Evolutionary conservation across 53 echinoderm and acorn worm species (phyloP).

Genomic region (Echinometra lucunter): DNA sequence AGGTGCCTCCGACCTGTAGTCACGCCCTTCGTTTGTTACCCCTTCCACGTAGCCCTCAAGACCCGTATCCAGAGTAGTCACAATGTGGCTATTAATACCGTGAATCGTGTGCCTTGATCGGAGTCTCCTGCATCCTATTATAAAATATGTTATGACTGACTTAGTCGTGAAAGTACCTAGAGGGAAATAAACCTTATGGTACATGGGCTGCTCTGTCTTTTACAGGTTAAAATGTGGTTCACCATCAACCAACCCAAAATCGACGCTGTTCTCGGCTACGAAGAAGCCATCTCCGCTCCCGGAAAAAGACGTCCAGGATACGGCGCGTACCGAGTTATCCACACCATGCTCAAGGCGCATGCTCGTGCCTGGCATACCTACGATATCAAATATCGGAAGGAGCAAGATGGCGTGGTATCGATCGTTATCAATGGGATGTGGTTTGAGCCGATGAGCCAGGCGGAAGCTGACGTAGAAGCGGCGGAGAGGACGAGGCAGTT

Average conservation of each 20-base stretch:
- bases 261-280: slow-evolving; percentile 77
- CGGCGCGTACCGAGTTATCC: slow-evolving; percentile 78
- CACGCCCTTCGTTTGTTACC: no score
- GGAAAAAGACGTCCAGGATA: slow-evolving; percentile 77
- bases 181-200: no score
- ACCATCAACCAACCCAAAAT: slow-evolving; percentile 90
- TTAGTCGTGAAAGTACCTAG: no score
- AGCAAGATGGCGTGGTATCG: slow-evolving; percentile 78
- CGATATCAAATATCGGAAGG: slow-evolving; percentile 80
- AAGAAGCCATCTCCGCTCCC: slow-evolving; percentile 78
- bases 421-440: slow-evolving; percentile 77
- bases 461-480: slow-evolving; percentile 74
- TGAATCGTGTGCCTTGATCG: no score
- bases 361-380: slow-evolving; percentile 89
- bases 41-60: no score
- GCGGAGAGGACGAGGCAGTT: slow-evolving; percentile 72
- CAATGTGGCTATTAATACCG: no score
- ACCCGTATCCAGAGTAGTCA: no score
- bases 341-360: slow-evolving; percentile 89
- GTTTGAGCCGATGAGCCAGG: slow-evolving; percentile 80
- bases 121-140: no score
- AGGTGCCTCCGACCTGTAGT: no score
- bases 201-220: not conserved
- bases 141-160: no score
- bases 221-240: slow-evolving; percentile 82